Conservation (phyloP, 2,888 invertebrate species). For the Drosophila koepferae region DNA sequence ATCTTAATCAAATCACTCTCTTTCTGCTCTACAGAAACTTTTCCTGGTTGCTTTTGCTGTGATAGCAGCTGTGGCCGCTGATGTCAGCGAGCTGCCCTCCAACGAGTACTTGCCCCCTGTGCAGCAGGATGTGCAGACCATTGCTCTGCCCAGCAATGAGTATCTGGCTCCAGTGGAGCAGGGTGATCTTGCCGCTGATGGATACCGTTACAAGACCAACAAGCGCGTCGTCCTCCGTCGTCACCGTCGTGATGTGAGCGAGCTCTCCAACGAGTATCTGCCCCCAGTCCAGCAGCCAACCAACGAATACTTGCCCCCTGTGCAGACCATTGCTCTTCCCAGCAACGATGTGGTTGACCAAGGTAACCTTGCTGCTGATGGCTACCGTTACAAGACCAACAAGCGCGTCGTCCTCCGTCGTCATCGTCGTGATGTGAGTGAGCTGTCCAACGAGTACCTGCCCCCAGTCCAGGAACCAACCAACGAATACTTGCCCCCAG, state of each 20-base stretch:
- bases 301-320: slow-evolving; percentile 51
- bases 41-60: slow-evolving; percentile 81
- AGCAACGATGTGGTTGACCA: too few relatives aligned
- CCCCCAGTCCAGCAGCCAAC: slow-evolving; percentile 42
- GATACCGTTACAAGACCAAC: slow-evolving; percentile 71
- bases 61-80: slow-evolving; percentile 80
- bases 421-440: slow-evolving; percentile 78
- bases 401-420: slow-evolving; percentile 73
- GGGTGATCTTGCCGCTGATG: slow-evolving; percentile 52
- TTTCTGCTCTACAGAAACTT: slow-evolving; percentile 74
- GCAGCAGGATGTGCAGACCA: slow-evolving; percentile 53
- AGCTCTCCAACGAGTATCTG: slow-evolving; percentile 68
- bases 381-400: slow-evolving; percentile 82
- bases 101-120: slow-evolving; percentile 82
- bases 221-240: not conserved
- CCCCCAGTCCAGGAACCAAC: too few relatives aligned
- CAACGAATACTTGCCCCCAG: too few relatives aligned
- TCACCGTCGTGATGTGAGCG: not conserved
- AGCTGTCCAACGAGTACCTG: slow-evolving; percentile 56
- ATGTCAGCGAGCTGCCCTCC: slow-evolving; percentile 80
- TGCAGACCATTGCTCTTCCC: too few relatives aligned
- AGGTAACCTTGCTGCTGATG: slow-evolving; percentile 50
- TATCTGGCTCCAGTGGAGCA: slow-evolving; percentile 66
- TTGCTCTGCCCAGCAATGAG: slow-evolving; percentile 69
- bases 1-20: slow-evolving; percentile 9